These are phyloP conservation scores for Podabrus alpinus DNA, from an alignment of 2,888 invertebrate species.

Conservation along the genomic window DNA sequence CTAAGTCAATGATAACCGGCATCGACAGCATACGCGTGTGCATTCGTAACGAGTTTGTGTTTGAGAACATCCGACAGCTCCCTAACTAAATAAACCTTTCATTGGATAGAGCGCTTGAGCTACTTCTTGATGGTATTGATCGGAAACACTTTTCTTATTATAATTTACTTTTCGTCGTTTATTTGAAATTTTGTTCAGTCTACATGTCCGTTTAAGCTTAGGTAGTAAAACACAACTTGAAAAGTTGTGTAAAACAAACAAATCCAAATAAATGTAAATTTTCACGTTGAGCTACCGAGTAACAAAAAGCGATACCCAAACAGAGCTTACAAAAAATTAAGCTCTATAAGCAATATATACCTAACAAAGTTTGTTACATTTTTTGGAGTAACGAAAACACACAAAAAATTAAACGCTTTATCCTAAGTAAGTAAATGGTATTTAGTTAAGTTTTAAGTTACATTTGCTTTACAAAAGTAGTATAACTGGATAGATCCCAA, in stretches of 20 bases:
- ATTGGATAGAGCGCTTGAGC: too few relatives aligned
- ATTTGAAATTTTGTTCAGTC: too few relatives aligned
- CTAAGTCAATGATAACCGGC: too few relatives aligned
- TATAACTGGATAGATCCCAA: conserved; percentile 43
- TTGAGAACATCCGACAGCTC: too few relatives aligned
- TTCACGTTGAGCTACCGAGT: background rate
- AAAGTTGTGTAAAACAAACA: background rate
- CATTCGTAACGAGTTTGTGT: too few relatives aligned
- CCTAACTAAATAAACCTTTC: too few relatives aligned
- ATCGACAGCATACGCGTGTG: too few relatives aligned
- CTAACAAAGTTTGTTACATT: background rate
- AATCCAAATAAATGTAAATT: background rate
- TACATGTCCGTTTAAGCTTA: too few relatives aligned
- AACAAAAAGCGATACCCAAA: background rate
- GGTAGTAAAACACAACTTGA: too few relatives aligned
- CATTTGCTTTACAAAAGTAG: conserved; percentile 33
- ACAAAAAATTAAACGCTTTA: background rate
- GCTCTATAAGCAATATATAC: background rate
- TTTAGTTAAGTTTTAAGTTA: conserved; percentile 25
- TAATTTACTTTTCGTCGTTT: too few relatives aligned
- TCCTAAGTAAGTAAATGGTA: conserved; percentile 33
- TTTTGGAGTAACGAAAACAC: conserved; percentile 4
- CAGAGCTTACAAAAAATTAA: background rate
- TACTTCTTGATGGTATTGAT: too few relatives aligned
- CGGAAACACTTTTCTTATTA: too few relatives aligned